Conservation (phyloP, 2,888 invertebrate species). For the Mylabris sibirica region DNA sequence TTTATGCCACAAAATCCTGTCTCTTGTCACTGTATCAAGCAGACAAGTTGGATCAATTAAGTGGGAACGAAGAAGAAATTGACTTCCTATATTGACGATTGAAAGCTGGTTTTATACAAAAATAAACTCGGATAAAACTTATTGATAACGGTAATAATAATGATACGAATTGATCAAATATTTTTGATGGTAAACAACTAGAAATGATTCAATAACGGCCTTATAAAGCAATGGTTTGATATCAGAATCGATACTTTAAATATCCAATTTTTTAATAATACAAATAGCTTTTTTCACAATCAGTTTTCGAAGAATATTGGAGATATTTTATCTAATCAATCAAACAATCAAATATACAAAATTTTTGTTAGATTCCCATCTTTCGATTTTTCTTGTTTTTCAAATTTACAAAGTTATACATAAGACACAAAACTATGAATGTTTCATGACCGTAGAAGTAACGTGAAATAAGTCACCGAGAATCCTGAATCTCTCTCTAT, state of each 20-base stretch:
- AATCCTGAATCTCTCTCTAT: not conserved
- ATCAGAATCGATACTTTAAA: not conserved
- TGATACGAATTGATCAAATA: not conserved
- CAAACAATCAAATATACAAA: not conserved
- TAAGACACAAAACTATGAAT: not conserved
- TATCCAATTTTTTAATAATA: slow-evolving; percentile 4
- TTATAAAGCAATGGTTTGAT: not conserved
- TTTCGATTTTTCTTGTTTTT: not conserved
- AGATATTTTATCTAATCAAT: not conserved
- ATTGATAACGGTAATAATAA: not conserved
- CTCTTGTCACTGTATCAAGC: not conserved
- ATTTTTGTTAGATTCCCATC: not conserved
- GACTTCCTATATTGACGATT: not conserved
- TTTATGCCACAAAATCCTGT: not conserved
- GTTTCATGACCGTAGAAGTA: not conserved
- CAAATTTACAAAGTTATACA: not conserved
- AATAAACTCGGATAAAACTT: not conserved
- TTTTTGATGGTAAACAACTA: not conserved
- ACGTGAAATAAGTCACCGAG: slow-evolving; percentile 5
- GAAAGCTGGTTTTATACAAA: not conserved
- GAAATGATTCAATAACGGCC: not conserved
- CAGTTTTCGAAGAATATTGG: not conserved
- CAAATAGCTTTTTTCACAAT: not conserved
- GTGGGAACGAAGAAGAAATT: not conserved
- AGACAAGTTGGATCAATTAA: slow-evolving; percentile 1